Evolutionary conservation across 2,113 vertebrate species (phyloP), one percentile per base, ranked within the genome.

Genomic region (Ammodramus savannarum): DNA sequence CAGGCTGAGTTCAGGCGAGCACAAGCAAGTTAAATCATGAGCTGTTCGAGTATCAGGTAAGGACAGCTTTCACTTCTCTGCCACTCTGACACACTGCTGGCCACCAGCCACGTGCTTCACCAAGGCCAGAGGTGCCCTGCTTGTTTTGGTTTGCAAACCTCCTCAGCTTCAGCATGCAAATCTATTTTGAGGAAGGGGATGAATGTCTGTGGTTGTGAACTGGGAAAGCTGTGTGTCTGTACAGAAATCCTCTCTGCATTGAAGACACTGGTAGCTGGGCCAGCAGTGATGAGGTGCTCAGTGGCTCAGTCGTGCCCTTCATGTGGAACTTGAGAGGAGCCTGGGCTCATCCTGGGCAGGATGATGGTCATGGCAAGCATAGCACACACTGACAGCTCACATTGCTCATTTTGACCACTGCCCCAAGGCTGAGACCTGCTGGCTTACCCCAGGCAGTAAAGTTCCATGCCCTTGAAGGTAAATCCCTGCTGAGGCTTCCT

Each of bases 21-120:
- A 20, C 0, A 2, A 79, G 54, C 31, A 46, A 51, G 36, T 11
- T 76, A n/a, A 61, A 49, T 85, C 2, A 4, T 32, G 71, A 88
- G 63, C 32, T 73, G 67, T 67, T 59, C 8, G 10, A 36, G 36
- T 14, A 71, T 6, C 67, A 52, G 36, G 19, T 48, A 27, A 14
- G 13, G 61, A 23, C 57, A 78, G 52, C 22, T 92, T 83, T 88
- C 51, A 25, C 22, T 63, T 10, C 55, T 73, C 85, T 95, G 75
- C 58, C 54, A 11, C 41, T 16, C 51, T 55, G 51, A 44, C 7
- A 3, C 1, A 16, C 10, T 22, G 9, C 83, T 90, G 80, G 46
- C 67, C 4, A 9, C 27, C 51, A 31, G n/a, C 61, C 2, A 1
- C 0, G 0, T 11, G 27, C n/a, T 82, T 59, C 58, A 11, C 17